These are phyloP conservation scores for Sminthurinus signatus DNA, from an alignment of 1,140 invertebrate genomes.

Conservation along the genomic window DNA sequence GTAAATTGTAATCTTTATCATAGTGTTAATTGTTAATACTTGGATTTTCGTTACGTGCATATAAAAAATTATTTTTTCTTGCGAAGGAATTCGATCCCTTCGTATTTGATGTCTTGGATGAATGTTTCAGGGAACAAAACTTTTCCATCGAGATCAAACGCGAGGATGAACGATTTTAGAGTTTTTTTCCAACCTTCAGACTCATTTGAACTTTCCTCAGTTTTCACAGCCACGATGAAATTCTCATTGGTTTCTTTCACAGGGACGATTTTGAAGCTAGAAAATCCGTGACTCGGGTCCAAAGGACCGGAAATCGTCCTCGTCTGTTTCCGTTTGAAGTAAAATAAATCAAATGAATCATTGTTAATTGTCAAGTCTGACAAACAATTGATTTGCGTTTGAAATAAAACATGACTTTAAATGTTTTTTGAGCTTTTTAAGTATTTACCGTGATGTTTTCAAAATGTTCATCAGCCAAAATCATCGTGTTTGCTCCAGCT, in stretches of 20 bases:
- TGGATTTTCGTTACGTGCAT: too few species aligned
- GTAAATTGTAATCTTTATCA: too few species aligned
- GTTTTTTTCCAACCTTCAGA: constrained; percentile 72
- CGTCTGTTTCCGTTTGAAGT: too few species aligned
- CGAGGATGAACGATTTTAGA: constrained; percentile 87
- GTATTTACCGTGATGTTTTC: constrained; percentile 59
- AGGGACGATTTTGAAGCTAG: constrained; percentile 96
- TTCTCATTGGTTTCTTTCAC: constrained; percentile 63
- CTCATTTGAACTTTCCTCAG: constrained; percentile 65
- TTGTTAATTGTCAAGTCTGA: constrained; percentile 38
- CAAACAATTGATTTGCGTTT: constrained; percentile 39
- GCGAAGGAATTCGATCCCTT: constrained; percentile 95
- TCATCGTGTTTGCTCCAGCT: constrained; percentile 75
- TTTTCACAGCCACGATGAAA: constrained; percentile 87
- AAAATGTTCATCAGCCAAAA: constrained; percentile 77
- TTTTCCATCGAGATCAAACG: constrained; percentile 75
- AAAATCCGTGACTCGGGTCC: constrained; percentile 80
- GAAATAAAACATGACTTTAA: not conserved
- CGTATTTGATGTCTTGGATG: constrained; percentile 86
- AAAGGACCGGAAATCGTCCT: constrained; percentile 53
- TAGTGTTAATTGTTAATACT: too few species aligned
- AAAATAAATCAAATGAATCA: too few species aligned
- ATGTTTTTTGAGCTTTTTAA: constrained; percentile 7
- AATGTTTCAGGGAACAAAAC: constrained; percentile 75
- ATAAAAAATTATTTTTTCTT: too few species aligned